A percentile compares a stretch with the other conserved stretches of the same genome.
phyloP scores from a whole-genome alignment of 2,113 vertebrate species.

The Onychostruthus taczanowskii region DNA sequence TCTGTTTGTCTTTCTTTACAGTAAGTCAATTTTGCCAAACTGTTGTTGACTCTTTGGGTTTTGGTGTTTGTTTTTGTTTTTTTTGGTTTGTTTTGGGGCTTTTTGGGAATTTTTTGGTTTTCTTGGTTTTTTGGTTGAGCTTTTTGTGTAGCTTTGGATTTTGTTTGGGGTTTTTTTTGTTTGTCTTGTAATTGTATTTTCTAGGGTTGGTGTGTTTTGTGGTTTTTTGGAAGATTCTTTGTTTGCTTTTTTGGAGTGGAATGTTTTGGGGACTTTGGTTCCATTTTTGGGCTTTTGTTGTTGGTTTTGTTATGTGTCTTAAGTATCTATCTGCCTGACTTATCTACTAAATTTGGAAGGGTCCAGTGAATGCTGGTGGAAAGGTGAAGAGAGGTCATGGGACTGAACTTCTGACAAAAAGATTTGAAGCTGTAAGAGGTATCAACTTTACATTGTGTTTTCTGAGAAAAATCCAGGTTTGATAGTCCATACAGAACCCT shows the following conservation, averaged over 20 bases:
- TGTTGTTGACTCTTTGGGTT: neutral
- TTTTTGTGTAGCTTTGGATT: neutral
- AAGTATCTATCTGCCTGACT: fast-evolving
- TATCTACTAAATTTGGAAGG: neutral
- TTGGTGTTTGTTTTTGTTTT: neutral
- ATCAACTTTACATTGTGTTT: neutral
- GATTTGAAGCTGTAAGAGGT: neutral
- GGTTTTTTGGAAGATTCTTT: neutral
- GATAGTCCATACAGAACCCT: neutral
- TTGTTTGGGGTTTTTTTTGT: fast-evolving
- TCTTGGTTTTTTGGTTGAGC: neutral
- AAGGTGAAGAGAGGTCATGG: neutral
- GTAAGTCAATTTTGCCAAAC: neutral
- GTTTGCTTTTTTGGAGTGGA: neutral
- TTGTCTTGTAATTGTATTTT: neutral
- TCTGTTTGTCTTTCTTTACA: neutral
- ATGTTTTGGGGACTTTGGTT: neutral
- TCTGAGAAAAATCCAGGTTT: neutral
- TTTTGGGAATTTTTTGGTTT: neutral
- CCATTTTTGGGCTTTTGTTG: neutral
- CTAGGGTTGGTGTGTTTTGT: neutral
- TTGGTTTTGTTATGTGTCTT: neutral
- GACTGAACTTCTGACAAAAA: neutral
- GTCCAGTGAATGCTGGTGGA: neutral
- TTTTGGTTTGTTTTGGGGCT: neutral